Evolutionary conservation across 1,140 invertebrate genomes (phyloP), one percentile per base, ranked within the genome.

Genomic region (Drosophila prosaltans): DNA sequence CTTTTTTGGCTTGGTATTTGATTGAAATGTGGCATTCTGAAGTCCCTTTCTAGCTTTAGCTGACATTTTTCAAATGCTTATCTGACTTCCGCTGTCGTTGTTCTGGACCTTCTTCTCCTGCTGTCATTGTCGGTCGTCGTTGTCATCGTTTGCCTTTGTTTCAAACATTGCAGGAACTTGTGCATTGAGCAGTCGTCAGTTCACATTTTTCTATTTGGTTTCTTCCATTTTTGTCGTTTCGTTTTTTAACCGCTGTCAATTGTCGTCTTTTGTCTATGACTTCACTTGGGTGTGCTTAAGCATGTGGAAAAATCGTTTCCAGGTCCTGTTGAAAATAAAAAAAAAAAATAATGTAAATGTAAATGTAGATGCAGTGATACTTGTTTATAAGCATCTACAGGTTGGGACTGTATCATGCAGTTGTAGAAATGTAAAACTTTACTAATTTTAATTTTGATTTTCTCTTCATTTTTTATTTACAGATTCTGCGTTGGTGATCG

Each of bases 401-500:
- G 45, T 36, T 36, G 32, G 32, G 32, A 36, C 32, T 6, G 6
- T 36, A 36, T 36, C 32, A 36, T 36, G 6, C 1, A 36, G 32
- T 36, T 36, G 32, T 6, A 36, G 6, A 36, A 36, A 36, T 36
- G 1, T 36, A 1, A 36, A 36, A 36, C 0, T 36, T 36, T 36
- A 7, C 6, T 36, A 36, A 36, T 36, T 36, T 7, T 24, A 9
- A 48, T 16, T 24, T 21, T 21, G 1, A 16, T 2, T 59, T 21
- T 55, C 45, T 60, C 69, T 5, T 36, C 65, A 51, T 36, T 39
- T 65, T 26, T 74, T 73, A 80, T 65, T 93, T 93, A 2, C 94
- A 99, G 98, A 94, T 99, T 99, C 94, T 99, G 98, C 93, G 98
- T 99, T 36, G 98, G 98, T 40, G 98, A 99, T 93, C 95, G 97